These are phyloP conservation scores for Agonopterix subpropinquella DNA, from an alignment of 2,888 invertebrate species.

Conservation along the genomic window DNA sequence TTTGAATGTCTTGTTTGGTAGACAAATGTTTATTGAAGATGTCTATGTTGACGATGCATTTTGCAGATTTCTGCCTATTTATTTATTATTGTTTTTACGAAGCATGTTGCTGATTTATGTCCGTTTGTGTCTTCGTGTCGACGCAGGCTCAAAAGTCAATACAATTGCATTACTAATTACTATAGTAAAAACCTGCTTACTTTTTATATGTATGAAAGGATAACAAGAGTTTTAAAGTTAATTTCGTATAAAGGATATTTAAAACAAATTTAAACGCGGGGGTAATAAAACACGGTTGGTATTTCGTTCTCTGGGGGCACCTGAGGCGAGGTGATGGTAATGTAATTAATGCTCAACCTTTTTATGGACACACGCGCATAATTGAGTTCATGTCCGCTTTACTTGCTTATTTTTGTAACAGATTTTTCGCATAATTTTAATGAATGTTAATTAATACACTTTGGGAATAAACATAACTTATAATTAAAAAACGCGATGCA, in stretches of 20 bases:
- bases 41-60: too few species aligned
- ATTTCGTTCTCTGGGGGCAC: conserved; percentile 16
- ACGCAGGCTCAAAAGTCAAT: too few species aligned
- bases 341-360: conserved; percentile 41
- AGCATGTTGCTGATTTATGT: too few species aligned
- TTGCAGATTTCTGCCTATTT: too few species aligned
- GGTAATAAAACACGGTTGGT: conserved; percentile 26
- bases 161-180: too few species aligned
- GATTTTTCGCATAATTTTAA: conserved; percentile 14
- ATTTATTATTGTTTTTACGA: too few species aligned
- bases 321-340: conserved; percentile 21
- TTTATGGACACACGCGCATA: conserved; percentile 31
- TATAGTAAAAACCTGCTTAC: too few species aligned
- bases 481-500: too few species aligned
- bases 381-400: conserved; percentile 20
- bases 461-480: neutral
- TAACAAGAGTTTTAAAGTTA: neutral
- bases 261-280: conserved; percentile 1
- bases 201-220: neutral
- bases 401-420: conserved; percentile 8
- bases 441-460: neutral
- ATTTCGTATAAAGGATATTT: neutral
- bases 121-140: too few species aligned
- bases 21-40: too few species aligned
- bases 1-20: neutral